Evolutionary conservation across 2,797 vertebrate species (phyloP).

Genomic region (Botia kubotai): DNA sequence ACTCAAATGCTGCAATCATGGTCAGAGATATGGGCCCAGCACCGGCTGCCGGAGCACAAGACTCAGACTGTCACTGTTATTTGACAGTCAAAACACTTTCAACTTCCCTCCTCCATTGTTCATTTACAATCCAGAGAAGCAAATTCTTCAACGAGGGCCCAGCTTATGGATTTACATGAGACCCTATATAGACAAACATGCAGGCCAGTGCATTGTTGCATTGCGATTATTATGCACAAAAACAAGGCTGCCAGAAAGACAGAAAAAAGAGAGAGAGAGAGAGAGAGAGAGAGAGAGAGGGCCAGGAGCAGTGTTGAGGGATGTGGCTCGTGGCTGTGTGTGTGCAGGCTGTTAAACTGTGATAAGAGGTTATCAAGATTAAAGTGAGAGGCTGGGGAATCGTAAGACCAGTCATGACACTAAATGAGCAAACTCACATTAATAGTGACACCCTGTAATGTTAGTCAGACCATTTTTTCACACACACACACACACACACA

Average conservation of each 20-base stretch:
- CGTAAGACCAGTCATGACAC: constrained; percentile 58
- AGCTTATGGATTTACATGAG: constrained; percentile 44
- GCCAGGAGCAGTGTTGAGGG: constrained; percentile 61
- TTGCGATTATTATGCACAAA: neutral
- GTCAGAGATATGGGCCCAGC: constrained; percentile 70
- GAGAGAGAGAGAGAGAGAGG: constrained; percentile 36
- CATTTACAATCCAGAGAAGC: constrained; percentile 71
- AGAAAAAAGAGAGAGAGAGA: constrained; percentile 22
- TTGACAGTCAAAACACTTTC: constrained; percentile 80
- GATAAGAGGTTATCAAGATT: constrained; percentile 83
- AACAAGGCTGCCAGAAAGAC: constrained; percentile 17
- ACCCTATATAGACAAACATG: neutral
- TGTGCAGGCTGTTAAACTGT: constrained; percentile 71
- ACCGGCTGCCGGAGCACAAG: constrained; percentile 61
- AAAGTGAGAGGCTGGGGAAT: constrained; percentile 73
- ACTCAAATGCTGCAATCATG: constrained; percentile 70
- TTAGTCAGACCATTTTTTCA: neutral
- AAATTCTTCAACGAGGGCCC: constrained; percentile 47
- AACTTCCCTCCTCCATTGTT: constrained; percentile 75
- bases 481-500: constrained; percentile 18
- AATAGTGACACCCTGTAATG: constrained; percentile 26
- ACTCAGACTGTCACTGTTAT: constrained; percentile 70
- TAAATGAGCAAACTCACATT: constrained; percentile 52
- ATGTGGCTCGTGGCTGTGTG: constrained; percentile 69
- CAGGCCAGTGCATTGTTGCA: neutral